Evolutionary conservation across 2,113 vertebrate genomes (phyloP).

Genomic region (Chiloscyllium plagiosum): DNA sequence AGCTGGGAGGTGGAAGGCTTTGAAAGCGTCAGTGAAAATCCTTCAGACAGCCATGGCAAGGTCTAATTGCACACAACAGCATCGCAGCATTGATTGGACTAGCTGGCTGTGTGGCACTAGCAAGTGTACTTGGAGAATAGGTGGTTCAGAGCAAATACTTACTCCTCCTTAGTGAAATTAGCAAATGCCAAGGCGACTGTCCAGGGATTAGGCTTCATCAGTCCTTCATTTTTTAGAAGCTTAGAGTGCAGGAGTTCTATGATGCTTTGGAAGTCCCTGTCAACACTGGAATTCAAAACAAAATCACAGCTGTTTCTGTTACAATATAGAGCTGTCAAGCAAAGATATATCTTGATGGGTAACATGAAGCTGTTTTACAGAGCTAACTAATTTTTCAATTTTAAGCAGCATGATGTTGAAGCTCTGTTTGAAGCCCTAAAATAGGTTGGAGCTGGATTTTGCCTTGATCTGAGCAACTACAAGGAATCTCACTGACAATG

Average conservation of each 20-base stretch:
- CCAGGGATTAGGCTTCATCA: not conserved
- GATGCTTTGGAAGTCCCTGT: not conserved
- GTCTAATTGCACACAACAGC: not conserved
- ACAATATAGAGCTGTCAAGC: not conserved
- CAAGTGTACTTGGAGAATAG: not conserved
- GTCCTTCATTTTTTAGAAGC: not conserved
- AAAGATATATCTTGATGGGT: not conserved
- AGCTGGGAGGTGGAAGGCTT: not conserved
- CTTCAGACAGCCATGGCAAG: not conserved
- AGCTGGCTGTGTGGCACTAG: not conserved
- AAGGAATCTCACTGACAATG: not conserved
- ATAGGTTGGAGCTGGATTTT: not conserved
- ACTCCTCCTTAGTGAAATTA: not conserved
- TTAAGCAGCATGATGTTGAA: no score
- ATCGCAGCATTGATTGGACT: not conserved
- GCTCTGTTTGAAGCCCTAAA: not conserved
- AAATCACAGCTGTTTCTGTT: not conserved
- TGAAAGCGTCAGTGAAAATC: not conserved
- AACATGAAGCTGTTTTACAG: not conserved
- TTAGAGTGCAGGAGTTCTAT: not conserved
- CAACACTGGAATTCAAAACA: not conserved
- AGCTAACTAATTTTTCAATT: not conserved
- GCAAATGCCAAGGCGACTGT: not conserved
- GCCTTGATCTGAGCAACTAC: not conserved
- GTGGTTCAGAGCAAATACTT: not conserved